Conservation (phyloP, 2,888 invertebrate genomes). For the Amaurobius ferox region DNA sequence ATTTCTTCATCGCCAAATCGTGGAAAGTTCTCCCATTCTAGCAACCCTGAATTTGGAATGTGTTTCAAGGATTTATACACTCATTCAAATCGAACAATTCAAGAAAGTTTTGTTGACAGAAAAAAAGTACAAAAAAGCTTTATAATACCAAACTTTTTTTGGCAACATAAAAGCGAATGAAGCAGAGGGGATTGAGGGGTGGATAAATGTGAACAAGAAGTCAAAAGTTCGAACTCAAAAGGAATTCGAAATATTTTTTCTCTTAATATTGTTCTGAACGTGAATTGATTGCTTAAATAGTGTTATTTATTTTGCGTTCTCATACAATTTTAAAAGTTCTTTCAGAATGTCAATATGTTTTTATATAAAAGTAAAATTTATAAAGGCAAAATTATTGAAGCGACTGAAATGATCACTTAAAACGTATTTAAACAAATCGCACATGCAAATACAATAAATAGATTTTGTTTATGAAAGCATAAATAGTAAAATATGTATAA, state of each 20-base stretch:
- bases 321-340: too few relatives aligned
- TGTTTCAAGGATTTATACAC: background rate
- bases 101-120: constrained; percentile 5
- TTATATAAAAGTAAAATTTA: too few relatives aligned
- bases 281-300: constrained; percentile 47
- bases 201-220: constrained; percentile 2
- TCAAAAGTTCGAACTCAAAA: constrained; percentile 26
- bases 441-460: too few relatives aligned
- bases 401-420: too few relatives aligned
- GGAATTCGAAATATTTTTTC: constrained; percentile 62
- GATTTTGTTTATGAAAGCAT: too few relatives aligned
- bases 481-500: too few relatives aligned
- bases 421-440: too few relatives aligned
- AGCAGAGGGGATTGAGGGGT: background rate
- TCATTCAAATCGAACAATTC: constrained; percentile 5
- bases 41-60: background rate
- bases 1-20: too few relatives aligned
- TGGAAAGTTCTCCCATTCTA: too few relatives aligned
- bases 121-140: constrained; percentile 5
- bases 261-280: constrained; percentile 39
- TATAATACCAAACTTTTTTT: constrained; percentile 40
- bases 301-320: background rate
- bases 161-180: background rate
- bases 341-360: too few relatives aligned
- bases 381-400: too few relatives aligned